Base-by-base conservation (phyloP, 2,888 invertebrate species). In the Aleiodes leptofemur region DNA sequence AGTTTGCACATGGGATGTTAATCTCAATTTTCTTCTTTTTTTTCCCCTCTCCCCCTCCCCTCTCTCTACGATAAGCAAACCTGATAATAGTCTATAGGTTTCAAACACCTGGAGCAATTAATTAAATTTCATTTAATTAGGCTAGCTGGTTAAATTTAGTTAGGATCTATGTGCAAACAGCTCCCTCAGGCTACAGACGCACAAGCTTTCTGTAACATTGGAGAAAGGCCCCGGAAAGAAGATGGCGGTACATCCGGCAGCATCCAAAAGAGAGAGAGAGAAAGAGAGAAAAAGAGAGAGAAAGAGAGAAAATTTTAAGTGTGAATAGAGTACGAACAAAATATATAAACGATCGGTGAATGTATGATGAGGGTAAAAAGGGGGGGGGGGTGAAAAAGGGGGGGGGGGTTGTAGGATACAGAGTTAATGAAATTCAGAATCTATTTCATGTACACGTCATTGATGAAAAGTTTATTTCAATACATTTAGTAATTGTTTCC, bases 401-500 rank as follows among this genome's bases (percentile, higher is more conserved):
- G 23, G 23, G 23, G 23, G 23, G 1, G 23, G 23, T 23, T 23
- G 23, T 23, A 72, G 68, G 51, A 55, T 53, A 29, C n/a, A 23
- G 16, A 38, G 70, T 70, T 53, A 56, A 69, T 68, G 53, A 50
- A 57, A 70, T 34, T 73, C 57, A 69, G 73, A 69, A 66, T 56
- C 48, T 55, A 69, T 56, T 50, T 34, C 70, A 74, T 73, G 73
- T 76, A 59, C 61, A 72, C 73, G 68, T 68, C 74, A 74, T 69
- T 77, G 78, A 80, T 81, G 80, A 77, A 75, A 79, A 79, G 78
- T 80, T 79, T 77, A 74, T 82, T 82, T 83, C 84, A 85, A 85
- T 85, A 84, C 2, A 23, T 86, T 86, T 84, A 83, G 81, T 79
- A 82, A 80, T 81, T 82, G 81, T 83, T 85, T 83, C 83, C 82